A percentile compares a stretch with the other conserved stretches of the same genome.
Evolutionary conservation across 2,113 vertebrate genomes (phyloP).

Genomic region (Mustelus asterias): DNA sequence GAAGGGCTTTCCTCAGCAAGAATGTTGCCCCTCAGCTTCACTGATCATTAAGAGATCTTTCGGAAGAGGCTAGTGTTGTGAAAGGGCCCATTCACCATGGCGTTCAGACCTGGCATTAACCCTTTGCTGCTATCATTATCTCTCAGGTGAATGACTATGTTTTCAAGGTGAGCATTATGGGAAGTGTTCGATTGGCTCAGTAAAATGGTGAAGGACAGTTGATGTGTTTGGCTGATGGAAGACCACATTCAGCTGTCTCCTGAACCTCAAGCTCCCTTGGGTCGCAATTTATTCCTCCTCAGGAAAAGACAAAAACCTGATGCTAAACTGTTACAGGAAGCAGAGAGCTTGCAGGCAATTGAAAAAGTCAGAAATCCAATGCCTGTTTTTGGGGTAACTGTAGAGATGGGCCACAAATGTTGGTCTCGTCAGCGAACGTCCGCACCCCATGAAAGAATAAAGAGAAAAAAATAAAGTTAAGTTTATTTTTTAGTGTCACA

Average conservation of each 20-base stretch:
- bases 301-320: neutral
- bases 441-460: too few species aligned
- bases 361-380: too few species aligned
- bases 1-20: too few species aligned
- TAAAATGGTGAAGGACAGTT: neutral
- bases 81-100: neutral
- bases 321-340: neutral
- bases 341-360: neutral
- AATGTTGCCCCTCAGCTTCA: too few species aligned
- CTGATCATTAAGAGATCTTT: neutral
- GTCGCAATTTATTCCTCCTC: neutral
- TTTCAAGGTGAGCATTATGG: too few species aligned
- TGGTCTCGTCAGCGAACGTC: too few species aligned
- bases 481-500: too few species aligned
- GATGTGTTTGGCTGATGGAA: neutral
- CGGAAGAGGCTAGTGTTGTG: neutral
- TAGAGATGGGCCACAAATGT: too few species aligned
- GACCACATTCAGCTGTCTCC: neutral
- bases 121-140: neutral
- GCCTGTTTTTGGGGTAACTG: too few species aligned
- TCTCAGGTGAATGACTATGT: too few species aligned
- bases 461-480: too few species aligned
- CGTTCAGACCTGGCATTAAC: neutral
- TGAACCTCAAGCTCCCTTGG: neutral
- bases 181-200: too few species aligned